Conservation (phyloP, 1,140 invertebrate species). For the Drosophila varians region DNA sequence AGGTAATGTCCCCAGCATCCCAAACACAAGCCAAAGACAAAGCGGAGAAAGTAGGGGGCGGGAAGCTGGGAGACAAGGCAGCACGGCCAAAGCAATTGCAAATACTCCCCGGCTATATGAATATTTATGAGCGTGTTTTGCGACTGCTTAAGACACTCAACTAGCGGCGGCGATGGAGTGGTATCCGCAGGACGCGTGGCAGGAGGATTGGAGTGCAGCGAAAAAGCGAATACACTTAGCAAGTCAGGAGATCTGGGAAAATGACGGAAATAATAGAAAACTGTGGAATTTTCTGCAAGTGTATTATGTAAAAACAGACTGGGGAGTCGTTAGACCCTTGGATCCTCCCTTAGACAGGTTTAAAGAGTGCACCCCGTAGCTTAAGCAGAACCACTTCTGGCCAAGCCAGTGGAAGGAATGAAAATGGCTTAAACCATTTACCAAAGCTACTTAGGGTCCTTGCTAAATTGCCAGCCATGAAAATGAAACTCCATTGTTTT, state of each 20-base stretch:
- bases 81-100: conserved; percentile 79
- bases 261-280: neutral
- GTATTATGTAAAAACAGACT: conserved; percentile 16
- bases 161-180: conserved; percentile 12
- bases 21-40: conserved; percentile 7
- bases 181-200: neutral
- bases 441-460: conserved; percentile 35
- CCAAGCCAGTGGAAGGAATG: conserved; percentile 1
- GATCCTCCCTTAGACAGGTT: conserved; percentile 44
- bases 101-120: conserved; percentile 68
- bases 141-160: conserved; percentile 70
- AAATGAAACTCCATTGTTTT: conserved; percentile 53
- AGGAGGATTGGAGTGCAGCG: conserved; percentile 18
- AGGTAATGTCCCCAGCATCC: conserved; percentile 14
- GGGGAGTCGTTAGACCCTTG: conserved; percentile 10
- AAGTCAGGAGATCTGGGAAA: neutral
- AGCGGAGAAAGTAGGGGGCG: neutral
- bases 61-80: conserved; percentile 7
- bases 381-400: conserved; percentile 16
- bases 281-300: neutral
- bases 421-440: conserved; percentile 29
- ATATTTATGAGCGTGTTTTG: conserved; percentile 74
- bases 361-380: conserved; percentile 57
- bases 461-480: conserved; percentile 37
- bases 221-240: conserved; percentile 1